Conservation (phyloP, 53 echinoderm and acorn worm species). For the Apostichopus leukothele region DNA sequence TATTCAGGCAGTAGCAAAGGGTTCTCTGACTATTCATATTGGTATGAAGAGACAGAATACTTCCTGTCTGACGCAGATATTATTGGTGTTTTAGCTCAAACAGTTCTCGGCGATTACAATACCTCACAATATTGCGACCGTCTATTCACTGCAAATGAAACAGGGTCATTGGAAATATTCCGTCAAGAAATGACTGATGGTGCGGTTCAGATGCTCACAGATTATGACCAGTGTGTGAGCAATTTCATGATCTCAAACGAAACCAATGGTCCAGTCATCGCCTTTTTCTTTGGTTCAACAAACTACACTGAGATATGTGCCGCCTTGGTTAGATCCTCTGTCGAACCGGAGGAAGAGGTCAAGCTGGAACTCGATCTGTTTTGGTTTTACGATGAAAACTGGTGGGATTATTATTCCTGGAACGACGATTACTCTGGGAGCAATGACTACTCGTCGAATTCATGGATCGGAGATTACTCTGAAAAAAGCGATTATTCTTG, state of each 20-base stretch:
- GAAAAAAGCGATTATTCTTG: background rate
- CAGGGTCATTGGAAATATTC: background rate
- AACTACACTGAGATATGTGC: conserved; percentile 39
- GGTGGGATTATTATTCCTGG: background rate
- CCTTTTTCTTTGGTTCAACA: background rate
- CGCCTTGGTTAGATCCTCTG: conserved; percentile 33
- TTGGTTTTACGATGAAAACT: background rate
- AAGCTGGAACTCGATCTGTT: background rate
- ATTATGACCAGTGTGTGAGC: background rate
- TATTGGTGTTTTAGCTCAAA: conserved; percentile 54
- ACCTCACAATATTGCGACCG: conserved; percentile 53
- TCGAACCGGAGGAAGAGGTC: conserved; percentile 11
- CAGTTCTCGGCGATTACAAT: conserved; percentile 56
- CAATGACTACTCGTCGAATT: background rate
- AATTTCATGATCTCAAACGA: background rate
- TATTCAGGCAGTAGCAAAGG: background rate
- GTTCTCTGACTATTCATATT: conserved; percentile 39
- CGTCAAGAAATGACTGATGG: background rate
- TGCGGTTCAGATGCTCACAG: background rate
- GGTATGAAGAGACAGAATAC: background rate
- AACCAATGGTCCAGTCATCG: background rate
- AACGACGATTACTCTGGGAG: background rate
- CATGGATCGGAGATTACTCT: background rate
- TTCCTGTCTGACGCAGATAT: conserved; percentile 1
- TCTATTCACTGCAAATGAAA: conserved; percentile 49